Evolutionary conservation across 2,113 vertebrate species (phyloP).

Genomic region (Cyphomyrus plagiostoma): DNA sequence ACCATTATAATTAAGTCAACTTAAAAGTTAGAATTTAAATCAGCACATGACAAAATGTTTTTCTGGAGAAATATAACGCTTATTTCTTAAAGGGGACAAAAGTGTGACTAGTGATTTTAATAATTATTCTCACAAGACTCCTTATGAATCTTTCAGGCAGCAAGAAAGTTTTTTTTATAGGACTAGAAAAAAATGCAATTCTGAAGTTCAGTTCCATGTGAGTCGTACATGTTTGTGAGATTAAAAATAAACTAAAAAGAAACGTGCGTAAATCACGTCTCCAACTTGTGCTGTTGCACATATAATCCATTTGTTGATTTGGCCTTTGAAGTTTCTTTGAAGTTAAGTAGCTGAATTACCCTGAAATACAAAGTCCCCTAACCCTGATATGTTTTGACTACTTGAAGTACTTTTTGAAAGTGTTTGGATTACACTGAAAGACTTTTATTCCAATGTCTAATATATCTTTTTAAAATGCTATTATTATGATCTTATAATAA

Average conservation of each 20-base stretch:
- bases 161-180: constrained; percentile 27
- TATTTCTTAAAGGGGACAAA: constrained; percentile 56
- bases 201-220: constrained; percentile 35
- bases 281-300: constrained; percentile 39
- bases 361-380: constrained; percentile 46
- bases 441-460: not conserved
- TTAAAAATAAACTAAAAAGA: constrained; percentile 21
- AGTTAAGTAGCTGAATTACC: constrained; percentile 54
- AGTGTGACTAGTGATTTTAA: constrained; percentile 46
- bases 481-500: not conserved
- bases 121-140: constrained; percentile 40
- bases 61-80: constrained; percentile 40
- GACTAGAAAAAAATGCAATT: constrained; percentile 33
- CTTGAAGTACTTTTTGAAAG: constrained; percentile 50
- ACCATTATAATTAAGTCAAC: constrained; percentile 25
- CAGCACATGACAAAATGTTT: constrained; percentile 34
- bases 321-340: constrained; percentile 51
- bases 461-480: constrained; percentile 1
- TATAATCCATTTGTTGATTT: constrained; percentile 58
- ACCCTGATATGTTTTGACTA: constrained; percentile 50
- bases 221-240: constrained; percentile 25
- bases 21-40: constrained; percentile 36
- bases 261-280: constrained; percentile 35
- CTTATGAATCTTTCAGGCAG: constrained; percentile 49
- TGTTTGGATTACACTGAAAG: constrained; percentile 36